A percentile compares a stretch with the other conserved stretches of the same genome.
Evolutionary conservation across 1,140 invertebrate species (phyloP).

Genomic region (Aleiodes sp.): DNA sequence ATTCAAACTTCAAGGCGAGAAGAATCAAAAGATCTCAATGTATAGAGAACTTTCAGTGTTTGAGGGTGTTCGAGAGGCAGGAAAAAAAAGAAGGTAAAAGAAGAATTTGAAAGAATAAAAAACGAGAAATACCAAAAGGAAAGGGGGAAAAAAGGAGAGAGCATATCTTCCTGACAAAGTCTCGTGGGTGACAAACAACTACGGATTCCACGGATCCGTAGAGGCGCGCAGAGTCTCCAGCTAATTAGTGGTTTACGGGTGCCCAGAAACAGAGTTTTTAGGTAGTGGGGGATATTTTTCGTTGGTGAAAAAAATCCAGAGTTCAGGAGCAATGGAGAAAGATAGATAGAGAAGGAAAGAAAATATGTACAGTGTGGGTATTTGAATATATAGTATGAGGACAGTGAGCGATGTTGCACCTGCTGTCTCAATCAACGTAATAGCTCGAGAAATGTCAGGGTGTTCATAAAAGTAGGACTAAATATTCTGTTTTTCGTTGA

Average conservation of each 20-base stretch:
- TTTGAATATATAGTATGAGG: slow-evolving; percentile 57
- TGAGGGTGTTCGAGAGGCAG: slow-evolving; percentile 23
- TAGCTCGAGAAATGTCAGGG: slow-evolving; percentile 57
- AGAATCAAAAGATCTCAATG: slow-evolving; percentile 48
- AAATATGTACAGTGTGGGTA: slow-evolving; percentile 26
- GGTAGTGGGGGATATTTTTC: slow-evolving; percentile 13
- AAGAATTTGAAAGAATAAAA: neutral
- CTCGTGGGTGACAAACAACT: slow-evolving; percentile 59
- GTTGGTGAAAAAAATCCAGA: slow-evolving; percentile 12
- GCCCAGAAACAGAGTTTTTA: slow-evolving; percentile 32
- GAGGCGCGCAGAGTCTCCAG: slow-evolving; percentile 49
- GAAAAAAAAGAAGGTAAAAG: neutral
- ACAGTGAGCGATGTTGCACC: slow-evolving; percentile 63
- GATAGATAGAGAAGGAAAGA: slow-evolving; percentile 14
- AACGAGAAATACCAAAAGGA: neutral
- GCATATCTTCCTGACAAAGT: neutral
- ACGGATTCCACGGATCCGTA: slow-evolving; percentile 56
- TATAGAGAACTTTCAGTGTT: slow-evolving; percentile 23
- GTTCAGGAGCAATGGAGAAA: neutral
- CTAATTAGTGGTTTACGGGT: slow-evolving; percentile 58
- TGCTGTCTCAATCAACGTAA: slow-evolving; percentile 57
- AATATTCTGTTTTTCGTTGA: slow-evolving; percentile 21
- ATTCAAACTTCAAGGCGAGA: slow-evolving; percentile 53
- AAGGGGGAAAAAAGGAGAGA: neutral
- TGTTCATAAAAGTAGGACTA: slow-evolving; percentile 40